Base-by-base conservation (phyloP, 2,113 vertebrate species). In the Phrynosoma blainvillii region DNA sequence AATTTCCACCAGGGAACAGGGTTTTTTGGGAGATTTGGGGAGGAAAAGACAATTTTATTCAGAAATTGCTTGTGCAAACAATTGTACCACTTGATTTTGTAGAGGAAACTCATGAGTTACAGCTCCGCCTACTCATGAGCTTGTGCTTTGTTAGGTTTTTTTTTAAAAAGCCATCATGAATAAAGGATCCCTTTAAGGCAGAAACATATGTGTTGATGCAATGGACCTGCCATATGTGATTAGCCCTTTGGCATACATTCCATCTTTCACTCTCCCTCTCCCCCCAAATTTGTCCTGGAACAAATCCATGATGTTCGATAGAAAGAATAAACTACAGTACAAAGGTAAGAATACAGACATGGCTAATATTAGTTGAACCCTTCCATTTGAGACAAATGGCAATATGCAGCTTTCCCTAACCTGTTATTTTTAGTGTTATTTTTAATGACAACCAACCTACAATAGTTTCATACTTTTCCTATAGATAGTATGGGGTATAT, bases 31-130 rank as follows among this genome's bases (percentile, higher is more conserved):
- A 36, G 36, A 2, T 36, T 36, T 36, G 36, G 36, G 36, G 36
- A 36, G 36, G 36, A 36, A 94, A 96, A 96, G 74, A 94, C 91
- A 30, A 30, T 71, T 97, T 97, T 97, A 97, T 96, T 97, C 97
- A 97, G 96, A 97, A 97, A 97, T 91, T 94, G 93, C 95, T 92
- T 92, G 91, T 96, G 95, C 97, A 97, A 97, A 97, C 96, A 96
- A 96, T 95, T 96, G 96, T 97, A 97, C 96, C 96, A 97, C 95
- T 97, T 62, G 94, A 95, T 95, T 96, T 96, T 95, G 94, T 96
- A 96, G 94, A 96, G 95, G 95, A 94, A 95, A 96, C 94, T 95
- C 94, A 86, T 80, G 90, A 89, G 81, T 87, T 91, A 82, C 85
- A 93, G 91, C 82, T 79, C 86, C 89, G 74, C 84, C 90, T 79